Evolutionary conservation across 2,113 vertebrate genomes (phyloP).

Genomic region (Polypterus bichir): DNA sequence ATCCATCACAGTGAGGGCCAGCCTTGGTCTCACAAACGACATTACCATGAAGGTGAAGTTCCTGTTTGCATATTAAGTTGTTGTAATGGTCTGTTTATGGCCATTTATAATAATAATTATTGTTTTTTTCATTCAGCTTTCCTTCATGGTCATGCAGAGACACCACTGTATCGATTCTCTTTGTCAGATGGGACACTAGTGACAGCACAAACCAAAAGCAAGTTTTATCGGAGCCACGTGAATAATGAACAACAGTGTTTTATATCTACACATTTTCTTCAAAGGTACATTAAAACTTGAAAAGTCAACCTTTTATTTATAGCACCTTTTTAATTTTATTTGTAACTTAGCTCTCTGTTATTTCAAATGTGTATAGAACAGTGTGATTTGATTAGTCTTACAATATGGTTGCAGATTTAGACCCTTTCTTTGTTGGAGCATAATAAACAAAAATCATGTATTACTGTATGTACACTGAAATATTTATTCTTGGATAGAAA

Average conservation of each 20-base stretch:
- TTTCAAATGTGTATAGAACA: too few relatives aligned
- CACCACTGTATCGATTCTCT: conserved; percentile 81
- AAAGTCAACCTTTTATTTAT: not conserved
- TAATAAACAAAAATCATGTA: too few relatives aligned
- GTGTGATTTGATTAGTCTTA: too few relatives aligned
- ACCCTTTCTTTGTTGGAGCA: too few relatives aligned
- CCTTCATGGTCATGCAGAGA: conserved; percentile 79
- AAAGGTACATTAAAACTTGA: conserved; percentile 51
- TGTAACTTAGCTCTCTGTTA: too few relatives aligned
- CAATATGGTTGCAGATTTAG: too few relatives aligned
- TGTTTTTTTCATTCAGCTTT: conserved; percentile 56
- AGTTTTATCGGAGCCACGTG: conserved; percentile 72
- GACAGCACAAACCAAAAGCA: conserved; percentile 85
- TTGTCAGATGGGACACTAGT: conserved; percentile 87
- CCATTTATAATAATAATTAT: conserved; percentile 7
- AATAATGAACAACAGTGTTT: conserved; percentile 79
- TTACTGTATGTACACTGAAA: too few relatives aligned
- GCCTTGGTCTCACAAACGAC: conserved; percentile 83
- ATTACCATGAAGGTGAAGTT: conserved; percentile 82
- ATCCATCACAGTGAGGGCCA: conserved; percentile 83
- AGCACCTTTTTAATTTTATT: too few relatives aligned
- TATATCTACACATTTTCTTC: conserved; percentile 86
- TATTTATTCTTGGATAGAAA: too few relatives aligned
- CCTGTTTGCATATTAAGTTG: not conserved
- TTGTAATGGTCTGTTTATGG: not conserved